Base-by-base conservation (phyloP, 2,888 invertebrate genomes). In the Spodoptera picta region DNA sequence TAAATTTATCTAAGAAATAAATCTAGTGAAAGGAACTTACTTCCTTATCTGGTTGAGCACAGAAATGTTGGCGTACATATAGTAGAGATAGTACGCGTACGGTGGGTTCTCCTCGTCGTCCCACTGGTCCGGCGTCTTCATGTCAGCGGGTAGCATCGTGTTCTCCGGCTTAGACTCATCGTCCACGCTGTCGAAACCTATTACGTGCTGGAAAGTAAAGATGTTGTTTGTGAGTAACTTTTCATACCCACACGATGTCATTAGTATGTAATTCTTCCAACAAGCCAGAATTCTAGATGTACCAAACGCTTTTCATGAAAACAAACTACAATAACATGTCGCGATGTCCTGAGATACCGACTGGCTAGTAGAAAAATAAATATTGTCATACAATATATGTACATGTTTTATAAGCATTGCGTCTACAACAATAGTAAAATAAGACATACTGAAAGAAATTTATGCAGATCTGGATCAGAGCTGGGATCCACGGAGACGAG, bases 91-190 rank as follows among this genome's bases (percentile, higher is more conserved):
- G 93, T 99, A 99, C 6, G 98, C 98, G 91, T 99, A 99, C 0
- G 99, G 98, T 7, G 99, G 99, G 95, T 99, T 99, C 88, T 99
- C 99, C 57, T 96, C 95, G 57, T 97, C 97, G 43, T 95, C 96
- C 99, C 99, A 99, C 56, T 96, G 93, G 64, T 96, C 96, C 0
- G 99, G 99, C 11, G 96, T 95, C 49, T 96, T 96, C 64, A 97
- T 96, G 86, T 97, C 97, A 76, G 96, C 96, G 95, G 98, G 97
- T 93, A 99, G 96, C 84, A 97, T 90, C 73, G 98, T 97, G 95
- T 98, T 98, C 92, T 99, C 99, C 0, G 99, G 98, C 92, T 99
- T 99, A 54, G 99, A 99, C 92, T 99, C 99, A 89, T 99, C 99
- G 88, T 99, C 99, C 54, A 99, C 99, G 19, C 99, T 99, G 95